Evolutionary conservation across 2,113 vertebrate genomes (phyloP), one percentile per base, ranked within the genome.

Genomic region (Elephas maximus): DNA sequence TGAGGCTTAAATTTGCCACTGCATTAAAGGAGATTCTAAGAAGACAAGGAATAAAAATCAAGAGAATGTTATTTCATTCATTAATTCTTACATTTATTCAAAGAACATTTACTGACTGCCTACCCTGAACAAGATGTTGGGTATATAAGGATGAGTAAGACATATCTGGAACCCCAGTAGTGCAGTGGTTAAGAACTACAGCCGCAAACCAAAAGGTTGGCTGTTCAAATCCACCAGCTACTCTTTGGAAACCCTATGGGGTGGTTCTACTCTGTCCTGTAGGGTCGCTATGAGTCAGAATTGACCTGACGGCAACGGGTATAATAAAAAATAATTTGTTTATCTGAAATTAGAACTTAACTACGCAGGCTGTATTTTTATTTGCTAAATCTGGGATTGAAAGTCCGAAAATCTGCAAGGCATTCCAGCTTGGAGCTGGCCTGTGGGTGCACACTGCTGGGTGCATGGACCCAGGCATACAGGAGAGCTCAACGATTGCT

Each of bases 271-370:
- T 48, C 48, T 48, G 48, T 48, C 48, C 48, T 48, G 10, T 48
- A 48, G 48, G 48, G 48, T 48, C 48, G 10, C 48, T 48, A 37
- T 37, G 48, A 48, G 48, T 48, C 10, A 10, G 48, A 48, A 48
- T 48, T 10, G 10, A 48, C 48, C 7, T 10, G 37, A 37, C 37
- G 37, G 15, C 14, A 57, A 57, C 53, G 15, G 53, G 53, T 57
- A 57, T 57, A 57, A 4, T 57, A 57, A 57, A 57, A 57, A 57
- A 57, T 57, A 57, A 57, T 15, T 30, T 53, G 26, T 44, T 93
- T 89, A 71, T 51, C 44, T 53, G 48, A 77, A 82, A 88, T 88
- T 92, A 24, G 92, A 73, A 67, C 86, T 74, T 82, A 90, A 90
- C 44, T 63, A 30, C 5, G 26, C 24, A 67, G 1, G 28, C 24